Evolutionary conservation across 2,888 invertebrate genomes (phyloP).

Genomic region (Brachyopa scutellaris): DNA sequence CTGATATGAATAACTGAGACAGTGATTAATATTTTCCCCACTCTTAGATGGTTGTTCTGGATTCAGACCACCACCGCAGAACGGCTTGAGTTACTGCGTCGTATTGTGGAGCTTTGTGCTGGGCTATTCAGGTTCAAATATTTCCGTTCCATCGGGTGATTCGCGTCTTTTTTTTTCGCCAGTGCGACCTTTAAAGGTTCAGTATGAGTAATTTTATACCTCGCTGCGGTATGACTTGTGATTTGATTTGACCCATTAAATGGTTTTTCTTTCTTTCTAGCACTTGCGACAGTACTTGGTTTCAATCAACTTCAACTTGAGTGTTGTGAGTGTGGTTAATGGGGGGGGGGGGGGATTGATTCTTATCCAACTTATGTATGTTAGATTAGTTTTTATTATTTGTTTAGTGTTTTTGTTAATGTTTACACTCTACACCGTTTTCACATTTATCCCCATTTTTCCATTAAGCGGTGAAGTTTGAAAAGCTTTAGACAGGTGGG

Average conservation of each 20-base stretch:
- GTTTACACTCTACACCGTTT: no score
- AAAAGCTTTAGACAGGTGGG: no score
- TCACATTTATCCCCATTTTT: no score
- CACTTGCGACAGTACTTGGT: no score
- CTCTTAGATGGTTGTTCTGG: constrained; percentile 15
- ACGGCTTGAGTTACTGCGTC: constrained; percentile 10
- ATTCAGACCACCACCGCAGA: constrained; percentile 24
- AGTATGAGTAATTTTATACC: constrained; percentile 6
- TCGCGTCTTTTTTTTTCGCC: neutral
- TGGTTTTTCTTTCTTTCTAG: no score
- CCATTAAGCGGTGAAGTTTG: no score
- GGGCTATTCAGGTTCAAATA: constrained; percentile 25
- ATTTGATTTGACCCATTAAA: constrained; percentile 18
- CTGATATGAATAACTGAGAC: constrained; percentile 7
- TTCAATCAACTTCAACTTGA: no score
- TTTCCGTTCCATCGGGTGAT: neutral
- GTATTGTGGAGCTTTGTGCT: neutral
- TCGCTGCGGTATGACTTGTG: constrained; percentile 18
- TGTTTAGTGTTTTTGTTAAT: no score
- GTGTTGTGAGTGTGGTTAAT: no score
- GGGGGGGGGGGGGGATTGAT: no score
- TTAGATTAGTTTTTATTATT: no score
- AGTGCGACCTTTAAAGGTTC: constrained; percentile 13
- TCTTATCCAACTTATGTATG: no score
- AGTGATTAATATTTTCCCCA: constrained; percentile 9